These are phyloP conservation scores for Amphiduros pacificus DNA, from an alignment of 2,888 invertebrate genomes.

Conservation along the genomic window DNA sequence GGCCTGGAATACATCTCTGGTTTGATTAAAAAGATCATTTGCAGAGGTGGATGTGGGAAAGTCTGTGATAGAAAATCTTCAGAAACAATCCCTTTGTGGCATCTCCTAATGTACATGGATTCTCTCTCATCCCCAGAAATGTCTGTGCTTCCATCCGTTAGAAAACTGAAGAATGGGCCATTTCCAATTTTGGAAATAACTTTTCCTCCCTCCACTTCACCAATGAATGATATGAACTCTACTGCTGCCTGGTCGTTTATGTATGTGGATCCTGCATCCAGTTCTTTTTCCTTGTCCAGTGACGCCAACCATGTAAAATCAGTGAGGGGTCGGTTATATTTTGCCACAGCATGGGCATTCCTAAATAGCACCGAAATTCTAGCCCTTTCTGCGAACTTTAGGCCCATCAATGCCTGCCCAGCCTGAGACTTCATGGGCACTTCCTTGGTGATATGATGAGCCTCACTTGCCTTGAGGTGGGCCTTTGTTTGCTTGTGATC, in stretches of 20 bases:
- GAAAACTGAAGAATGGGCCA: not conserved
- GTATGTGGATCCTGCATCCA: not conserved
- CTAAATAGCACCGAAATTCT: not conserved
- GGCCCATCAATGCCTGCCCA: not conserved
- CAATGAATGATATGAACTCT: not conserved
- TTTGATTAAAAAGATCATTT: too few species aligned
- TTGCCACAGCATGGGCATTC: not conserved
- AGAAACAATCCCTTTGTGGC: not conserved
- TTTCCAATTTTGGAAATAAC: not conserved
- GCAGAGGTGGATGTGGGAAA: too few species aligned
- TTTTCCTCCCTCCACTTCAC: not conserved
- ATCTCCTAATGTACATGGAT: not conserved
- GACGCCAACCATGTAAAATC: not conserved
- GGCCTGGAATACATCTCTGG: too few species aligned
- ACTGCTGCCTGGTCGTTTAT: not conserved
- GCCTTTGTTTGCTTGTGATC: not conserved
- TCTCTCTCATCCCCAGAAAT: not conserved
- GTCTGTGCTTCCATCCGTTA: conserved; percentile 2
- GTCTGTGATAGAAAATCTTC: not conserved
- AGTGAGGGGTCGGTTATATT: not conserved
- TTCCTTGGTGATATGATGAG: not conserved
- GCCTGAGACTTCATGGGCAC: not conserved
- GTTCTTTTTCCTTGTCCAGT: not conserved
- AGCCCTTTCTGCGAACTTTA: not conserved
- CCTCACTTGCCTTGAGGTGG: not conserved